Base-by-base conservation (phyloP, 2,797 vertebrate species). In the Anabacerthia variegaticeps region DNA sequence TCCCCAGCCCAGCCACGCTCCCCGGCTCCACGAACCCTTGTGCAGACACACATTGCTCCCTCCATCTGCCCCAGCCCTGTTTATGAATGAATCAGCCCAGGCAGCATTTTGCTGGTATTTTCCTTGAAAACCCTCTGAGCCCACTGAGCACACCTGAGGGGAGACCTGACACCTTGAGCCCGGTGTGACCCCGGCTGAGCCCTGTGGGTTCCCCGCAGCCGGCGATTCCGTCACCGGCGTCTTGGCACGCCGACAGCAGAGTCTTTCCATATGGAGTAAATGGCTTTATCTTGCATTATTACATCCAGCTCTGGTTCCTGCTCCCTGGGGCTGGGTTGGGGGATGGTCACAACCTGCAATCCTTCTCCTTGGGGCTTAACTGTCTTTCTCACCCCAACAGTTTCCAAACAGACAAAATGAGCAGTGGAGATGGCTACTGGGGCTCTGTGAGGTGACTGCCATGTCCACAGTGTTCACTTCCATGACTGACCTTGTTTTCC, bases 341-440 rank as follows among this genome's bases (percentile, higher is more conserved):
- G 78, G 61, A 81, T 36, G 90, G 72, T 49, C 1, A 0, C 46
- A 69, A 83, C 51, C 37, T 87, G 65, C 51, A 61, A 37, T 22
- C 46, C 44, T 67, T 49, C 41, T 66, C 67, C 78, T 43, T 27
- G 27, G 32, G 49, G 30, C 12, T 88, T 95, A 96, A 95, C 69
- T 81, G 56, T 89, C 79, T 88, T 88, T 55, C 26, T 51, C 10
- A 32, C 26, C 3, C 2, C 83, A 74, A 39, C 32, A 85, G 92
- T 91, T 82, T 96, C 85, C 68, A 56, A 82, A 85, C 44, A 66
- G 95, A 89, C 85, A 93, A 88, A 93, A 92, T 41, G 94, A 96
- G 91, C 59, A 68, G 91, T 34, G 30, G 91, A 59, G 85, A 94
- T 85, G 9, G 30, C 27, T 96, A 37, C 58, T 2, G 4, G 80